phyloP scores from a whole-genome alignment of 2,113 vertebrate species.

The Blennius ocellaris region DNA sequence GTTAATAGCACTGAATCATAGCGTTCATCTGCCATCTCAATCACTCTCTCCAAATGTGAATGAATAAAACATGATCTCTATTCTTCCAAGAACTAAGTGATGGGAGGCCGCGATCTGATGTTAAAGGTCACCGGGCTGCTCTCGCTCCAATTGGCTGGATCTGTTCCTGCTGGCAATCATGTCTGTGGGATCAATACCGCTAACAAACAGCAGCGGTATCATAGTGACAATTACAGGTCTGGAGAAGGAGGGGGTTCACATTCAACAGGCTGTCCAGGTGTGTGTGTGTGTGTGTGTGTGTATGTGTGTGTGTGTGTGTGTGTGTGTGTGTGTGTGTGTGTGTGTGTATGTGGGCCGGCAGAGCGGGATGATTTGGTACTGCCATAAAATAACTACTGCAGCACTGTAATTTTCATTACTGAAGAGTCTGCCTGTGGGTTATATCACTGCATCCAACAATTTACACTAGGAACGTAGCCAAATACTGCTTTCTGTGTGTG shows the following conservation, averaged over 20 bases:
- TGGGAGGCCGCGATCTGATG: constrained; percentile 54
- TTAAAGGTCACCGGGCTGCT: constrained; percentile 52
- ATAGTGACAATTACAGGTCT: constrained; percentile 73
- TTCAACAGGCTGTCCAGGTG: constrained; percentile 60
- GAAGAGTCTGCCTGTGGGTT: constrained; percentile 47
- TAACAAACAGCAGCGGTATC: constrained; percentile 54
- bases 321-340: no score
- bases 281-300: constrained; percentile 6
- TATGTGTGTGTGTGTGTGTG: no score
- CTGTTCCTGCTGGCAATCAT: constrained; percentile 49
- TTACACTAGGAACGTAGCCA: constrained; percentile 22
- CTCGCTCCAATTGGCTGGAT: constrained; percentile 41
- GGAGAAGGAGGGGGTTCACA: constrained; percentile 38
- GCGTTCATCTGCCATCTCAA: constrained; percentile 58
- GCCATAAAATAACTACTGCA: constrained; percentile 56
- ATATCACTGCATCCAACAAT: constrained; percentile 42
- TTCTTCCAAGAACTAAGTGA: constrained; percentile 53
- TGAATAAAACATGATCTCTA: constrained; percentile 76
- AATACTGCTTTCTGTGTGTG: constrained; percentile 1
- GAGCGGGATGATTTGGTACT: constrained; percentile 46
- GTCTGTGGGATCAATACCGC: constrained; percentile 64
- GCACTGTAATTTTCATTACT: constrained; percentile 80
- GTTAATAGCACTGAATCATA: constrained; percentile 71
- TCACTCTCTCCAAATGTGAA: constrained; percentile 55
- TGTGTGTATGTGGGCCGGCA: no score